A percentile compares a stretch with the other conserved stretches of the same genome.
phyloP scores from a whole-genome alignment of 2,113 vertebrate genomes.

The Arvicanthis niloticus region DNA sequence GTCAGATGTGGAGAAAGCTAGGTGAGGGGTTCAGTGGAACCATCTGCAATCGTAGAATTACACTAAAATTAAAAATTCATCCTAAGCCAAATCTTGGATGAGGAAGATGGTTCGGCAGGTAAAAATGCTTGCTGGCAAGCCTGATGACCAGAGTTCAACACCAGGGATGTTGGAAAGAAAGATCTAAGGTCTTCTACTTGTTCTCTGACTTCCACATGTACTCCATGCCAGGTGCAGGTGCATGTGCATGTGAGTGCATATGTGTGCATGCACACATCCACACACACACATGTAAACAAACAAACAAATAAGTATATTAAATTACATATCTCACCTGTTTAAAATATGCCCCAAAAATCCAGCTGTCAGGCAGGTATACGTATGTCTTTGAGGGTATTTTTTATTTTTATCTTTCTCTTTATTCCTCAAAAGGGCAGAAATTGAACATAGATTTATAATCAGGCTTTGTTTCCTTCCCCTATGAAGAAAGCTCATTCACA shows the following conservation, averaged over 20 bases:
- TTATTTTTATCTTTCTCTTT: neutral
- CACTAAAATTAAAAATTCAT: neutral
- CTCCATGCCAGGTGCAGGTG: too few relatives aligned
- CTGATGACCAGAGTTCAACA: neutral
- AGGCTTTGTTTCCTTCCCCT: neutral
- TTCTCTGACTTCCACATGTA: neutral
- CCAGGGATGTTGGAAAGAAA: neutral
- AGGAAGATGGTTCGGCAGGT: neutral
- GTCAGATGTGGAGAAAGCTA: neutral
- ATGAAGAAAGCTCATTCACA: neutral
- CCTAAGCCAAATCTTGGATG: neutral
- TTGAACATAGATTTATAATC: neutral
- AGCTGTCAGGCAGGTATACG: neutral
- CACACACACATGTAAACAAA: neutral
- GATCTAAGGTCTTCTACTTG: neutral
- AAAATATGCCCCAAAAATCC: neutral
- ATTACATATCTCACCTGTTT: neutral
- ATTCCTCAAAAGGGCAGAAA: neutral
- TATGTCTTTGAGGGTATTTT: neutral
- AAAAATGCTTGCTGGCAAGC: neutral
- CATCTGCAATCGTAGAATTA: neutral
- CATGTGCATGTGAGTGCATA: too few relatives aligned
- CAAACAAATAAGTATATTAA: neutral
- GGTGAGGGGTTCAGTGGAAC: neutral
- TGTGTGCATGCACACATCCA: neutral